Conservation (phyloP, 2,797 vertebrate species). For the Tiaroga cobitis region DNA sequence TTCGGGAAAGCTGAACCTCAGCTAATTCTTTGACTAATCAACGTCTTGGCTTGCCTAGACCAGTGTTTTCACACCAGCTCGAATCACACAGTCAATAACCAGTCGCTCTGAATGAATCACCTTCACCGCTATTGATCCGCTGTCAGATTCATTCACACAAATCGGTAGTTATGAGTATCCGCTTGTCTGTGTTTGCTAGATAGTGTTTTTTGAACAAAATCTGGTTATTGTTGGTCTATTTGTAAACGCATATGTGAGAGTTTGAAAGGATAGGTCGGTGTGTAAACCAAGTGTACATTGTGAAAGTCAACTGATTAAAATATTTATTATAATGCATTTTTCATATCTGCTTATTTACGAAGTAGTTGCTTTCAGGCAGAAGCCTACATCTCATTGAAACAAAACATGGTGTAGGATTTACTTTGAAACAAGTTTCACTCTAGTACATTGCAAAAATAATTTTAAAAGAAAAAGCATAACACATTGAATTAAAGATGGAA, state of each 20-base stretch:
- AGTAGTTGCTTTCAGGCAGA: not conserved
- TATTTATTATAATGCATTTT: not conserved
- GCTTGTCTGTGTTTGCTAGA: not conserved
- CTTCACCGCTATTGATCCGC: not conserved
- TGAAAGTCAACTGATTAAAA: not conserved
- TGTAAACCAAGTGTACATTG: not conserved
- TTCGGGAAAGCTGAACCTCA: conserved; percentile 23
- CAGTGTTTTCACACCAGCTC: conserved; percentile 25
- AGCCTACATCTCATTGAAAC: not conserved
- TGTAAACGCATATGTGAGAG: not conserved
- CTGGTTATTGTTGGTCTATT: not conserved
- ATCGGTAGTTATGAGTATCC: not conserved
- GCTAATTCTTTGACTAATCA: conserved; percentile 50
- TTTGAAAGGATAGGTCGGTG: not conserved
- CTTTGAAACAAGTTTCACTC: not conserved
- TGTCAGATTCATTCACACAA: conserved; percentile 36
- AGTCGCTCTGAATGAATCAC: conserved; percentile 21
- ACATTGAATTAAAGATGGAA: not conserved
- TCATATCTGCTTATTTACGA: not conserved
- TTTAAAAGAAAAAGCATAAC: not conserved
- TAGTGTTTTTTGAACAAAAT: not conserved
- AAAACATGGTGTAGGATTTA: not conserved
- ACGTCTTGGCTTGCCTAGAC: conserved; percentile 5
- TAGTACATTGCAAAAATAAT: not conserved
- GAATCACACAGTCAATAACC: conserved; percentile 20